These are phyloP conservation scores for Drosophila yooni DNA, from an alignment of 2,888 invertebrate genomes.

Conservation along the genomic window DNA sequence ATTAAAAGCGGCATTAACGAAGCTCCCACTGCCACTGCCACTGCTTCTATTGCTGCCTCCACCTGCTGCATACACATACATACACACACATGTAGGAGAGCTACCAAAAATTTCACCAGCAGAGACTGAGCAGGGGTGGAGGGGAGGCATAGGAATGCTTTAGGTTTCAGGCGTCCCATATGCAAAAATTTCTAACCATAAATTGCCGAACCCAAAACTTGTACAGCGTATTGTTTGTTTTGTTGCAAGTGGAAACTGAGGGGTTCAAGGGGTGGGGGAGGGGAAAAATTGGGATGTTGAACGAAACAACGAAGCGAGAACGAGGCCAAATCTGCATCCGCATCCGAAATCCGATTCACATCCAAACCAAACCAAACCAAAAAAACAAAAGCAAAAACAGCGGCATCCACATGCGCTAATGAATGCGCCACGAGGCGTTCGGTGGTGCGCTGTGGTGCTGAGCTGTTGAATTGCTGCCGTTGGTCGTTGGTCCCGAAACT, in stretches of 20 bases:
- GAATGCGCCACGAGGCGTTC: conserved; percentile 54
- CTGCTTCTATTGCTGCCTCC: not conserved
- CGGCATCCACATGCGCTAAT: conserved; percentile 63
- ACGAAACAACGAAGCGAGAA: conserved; percentile 59
- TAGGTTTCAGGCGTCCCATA: conserved; percentile 56
- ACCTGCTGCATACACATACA: conserved; percentile 1
- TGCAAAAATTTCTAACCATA: conserved; percentile 79
- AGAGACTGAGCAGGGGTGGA: not conserved
- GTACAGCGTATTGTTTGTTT: conserved; percentile 46
- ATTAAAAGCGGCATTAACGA: conserved; percentile 78
- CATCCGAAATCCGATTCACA: conserved; percentile 34
- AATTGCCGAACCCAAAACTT: conserved; percentile 77
- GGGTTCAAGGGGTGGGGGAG: not conserved
- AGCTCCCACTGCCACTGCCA: conserved; percentile 22
- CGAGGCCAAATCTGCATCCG: conserved; percentile 60
- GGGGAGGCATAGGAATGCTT: conserved; percentile 6
- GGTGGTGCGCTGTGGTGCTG: conserved; percentile 9
- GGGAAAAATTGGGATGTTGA: conserved; percentile 35
- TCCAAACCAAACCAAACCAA: conserved; percentile 17
- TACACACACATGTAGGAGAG: conserved; percentile 38
- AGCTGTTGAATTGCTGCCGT: conserved; percentile 63
- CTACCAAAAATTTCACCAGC: conserved; percentile 67
- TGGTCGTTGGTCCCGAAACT: conserved; percentile 55
- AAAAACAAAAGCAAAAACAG: not conserved
- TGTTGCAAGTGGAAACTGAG: conserved; percentile 12